Evolutionary conservation across 1,140 invertebrate genomes (phyloP).

Genomic region (Sitodiplosis mosellana): DNA sequence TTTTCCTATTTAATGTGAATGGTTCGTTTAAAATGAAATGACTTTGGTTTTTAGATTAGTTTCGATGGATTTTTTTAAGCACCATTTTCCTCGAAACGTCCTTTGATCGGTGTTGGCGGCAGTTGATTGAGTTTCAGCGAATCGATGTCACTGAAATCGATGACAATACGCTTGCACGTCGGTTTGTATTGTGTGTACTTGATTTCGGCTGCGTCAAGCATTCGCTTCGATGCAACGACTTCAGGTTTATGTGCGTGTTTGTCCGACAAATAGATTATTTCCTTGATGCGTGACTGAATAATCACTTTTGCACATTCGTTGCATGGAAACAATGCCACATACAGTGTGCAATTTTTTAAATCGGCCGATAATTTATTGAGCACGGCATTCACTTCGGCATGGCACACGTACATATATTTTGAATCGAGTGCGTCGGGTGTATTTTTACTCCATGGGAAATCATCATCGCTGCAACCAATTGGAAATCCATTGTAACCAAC

Average conservation of each 20-base stretch:
- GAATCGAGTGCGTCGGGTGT: slow-evolving; percentile 36
- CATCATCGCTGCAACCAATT: slow-evolving; percentile 66
- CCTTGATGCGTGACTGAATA: slow-evolving; percentile 81
- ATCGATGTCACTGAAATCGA: no score
- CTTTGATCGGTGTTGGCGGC: no score
- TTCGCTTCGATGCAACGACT: slow-evolving; percentile 53
- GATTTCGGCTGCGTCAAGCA: slow-evolving; percentile 61
- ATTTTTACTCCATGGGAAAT: slow-evolving; percentile 69
- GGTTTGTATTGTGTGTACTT: slow-evolving; percentile 39
- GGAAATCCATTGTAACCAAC: slow-evolving; percentile 96
- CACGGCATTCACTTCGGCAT: slow-evolving; percentile 95
- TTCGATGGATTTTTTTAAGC: no score
- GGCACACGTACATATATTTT: slow-evolving; percentile 85
- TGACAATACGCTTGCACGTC: no score
- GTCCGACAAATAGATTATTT: slow-evolving; percentile 64
- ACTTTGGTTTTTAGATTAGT: no score
- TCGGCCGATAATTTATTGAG: slow-evolving; percentile 71
- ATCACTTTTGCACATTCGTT: slow-evolving; percentile 95
- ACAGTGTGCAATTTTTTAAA: slow-evolving; percentile 64
- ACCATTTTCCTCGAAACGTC: no score
- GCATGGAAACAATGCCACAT: slow-evolving; percentile 80
- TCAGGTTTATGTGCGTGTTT: slow-evolving; percentile 49
- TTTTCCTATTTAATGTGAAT: no score
- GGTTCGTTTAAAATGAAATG: no score
- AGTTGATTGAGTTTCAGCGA: no score